A percentile compares a stretch with the other conserved stretches of the same genome.
phyloP scores from a whole-genome alignment of 1,140 invertebrate genomes.

The Aphidius ervi region DNA sequence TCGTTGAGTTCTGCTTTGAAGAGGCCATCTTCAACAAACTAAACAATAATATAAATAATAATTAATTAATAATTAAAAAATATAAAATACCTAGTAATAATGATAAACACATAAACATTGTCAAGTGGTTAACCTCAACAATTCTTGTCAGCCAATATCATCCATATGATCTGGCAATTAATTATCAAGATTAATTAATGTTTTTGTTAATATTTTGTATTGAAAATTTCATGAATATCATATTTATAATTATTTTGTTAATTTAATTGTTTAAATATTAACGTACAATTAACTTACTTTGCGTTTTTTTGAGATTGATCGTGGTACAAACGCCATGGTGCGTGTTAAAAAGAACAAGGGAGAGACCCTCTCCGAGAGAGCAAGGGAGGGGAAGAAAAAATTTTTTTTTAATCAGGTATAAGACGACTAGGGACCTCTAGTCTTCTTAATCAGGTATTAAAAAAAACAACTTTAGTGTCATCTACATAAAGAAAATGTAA shows the following conservation, averaged over 20 bases:
- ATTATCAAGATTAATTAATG: neutral
- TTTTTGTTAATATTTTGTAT: constrained; percentile 27
- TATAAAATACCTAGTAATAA: neutral
- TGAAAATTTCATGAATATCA: constrained; percentile 11
- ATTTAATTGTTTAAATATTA: constrained; percentile 6
- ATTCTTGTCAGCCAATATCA: constrained; percentile 21
- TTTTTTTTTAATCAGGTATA: too few relatives aligned
- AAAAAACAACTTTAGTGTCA: too few relatives aligned
- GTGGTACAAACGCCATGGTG: constrained; percentile 36
- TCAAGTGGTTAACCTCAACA: neutral
- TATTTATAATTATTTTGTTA: constrained; percentile 31
- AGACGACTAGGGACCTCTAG: too few relatives aligned
- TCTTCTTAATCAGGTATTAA: too few relatives aligned
- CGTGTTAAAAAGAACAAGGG: too few relatives aligned
- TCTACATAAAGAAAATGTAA: too few relatives aligned
- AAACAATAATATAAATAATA: too few relatives aligned
- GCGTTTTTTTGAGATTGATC: constrained; percentile 48
- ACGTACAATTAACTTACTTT: constrained; percentile 40
- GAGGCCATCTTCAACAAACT: constrained; percentile 98
- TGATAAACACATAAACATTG: neutral
- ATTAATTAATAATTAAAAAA: too few relatives aligned
- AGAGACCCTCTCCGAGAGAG: too few relatives aligned
- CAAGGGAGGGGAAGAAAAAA: too few relatives aligned
- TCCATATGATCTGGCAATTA: constrained; percentile 35
- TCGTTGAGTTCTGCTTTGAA: constrained; percentile 99